These are phyloP conservation scores for Plecturocebus donacophilus DNA, from an alignment of 2,113 vertebrate species.

Conservation along the genomic window DNA sequence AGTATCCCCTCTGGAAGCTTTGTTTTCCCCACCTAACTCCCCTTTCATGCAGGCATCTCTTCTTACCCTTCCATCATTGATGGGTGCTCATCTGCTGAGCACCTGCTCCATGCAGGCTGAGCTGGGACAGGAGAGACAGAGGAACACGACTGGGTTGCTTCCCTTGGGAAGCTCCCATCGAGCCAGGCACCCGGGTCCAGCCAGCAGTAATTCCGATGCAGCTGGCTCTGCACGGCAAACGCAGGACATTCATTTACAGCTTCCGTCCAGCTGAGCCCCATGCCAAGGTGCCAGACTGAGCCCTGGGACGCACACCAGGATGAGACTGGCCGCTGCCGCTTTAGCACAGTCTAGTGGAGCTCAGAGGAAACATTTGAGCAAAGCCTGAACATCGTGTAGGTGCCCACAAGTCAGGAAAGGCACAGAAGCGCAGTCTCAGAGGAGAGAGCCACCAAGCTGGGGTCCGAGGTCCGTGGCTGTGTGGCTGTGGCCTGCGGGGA, in stretches of 20 bases:
- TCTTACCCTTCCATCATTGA: neutral
- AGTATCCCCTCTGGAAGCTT: neutral
- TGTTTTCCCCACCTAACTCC: neutral
- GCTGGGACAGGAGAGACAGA: neutral
- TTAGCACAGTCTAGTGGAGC: neutral
- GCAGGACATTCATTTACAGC: too few relatives aligned
- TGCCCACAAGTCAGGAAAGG: neutral
- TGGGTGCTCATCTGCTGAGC: neutral
- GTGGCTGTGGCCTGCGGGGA: neutral
- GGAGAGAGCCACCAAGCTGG: neutral
- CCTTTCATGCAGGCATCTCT: neutral
- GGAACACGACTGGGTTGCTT: too few relatives aligned
- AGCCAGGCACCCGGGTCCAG: neutral
- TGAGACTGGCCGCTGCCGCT: neutral
- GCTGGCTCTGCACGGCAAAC: neutral
- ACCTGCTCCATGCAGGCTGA: neutral
- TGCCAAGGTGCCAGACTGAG: fast-evolving
- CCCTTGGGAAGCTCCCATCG: neutral
- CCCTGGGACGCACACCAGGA: fast-evolving
- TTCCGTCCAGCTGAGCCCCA: too few relatives aligned
- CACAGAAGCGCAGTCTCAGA: neutral
- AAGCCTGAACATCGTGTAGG: neutral
- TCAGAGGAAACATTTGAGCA: neutral
- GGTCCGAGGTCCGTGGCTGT: too few relatives aligned
- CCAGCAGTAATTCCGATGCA: fast-evolving